A percentile compares a stretch with the other conserved stretches of the same genome.
These are phyloP conservation scores for Antheraea yamamai DNA, from an alignment of 2,888 invertebrate species.

Conservation along the genomic window DNA sequence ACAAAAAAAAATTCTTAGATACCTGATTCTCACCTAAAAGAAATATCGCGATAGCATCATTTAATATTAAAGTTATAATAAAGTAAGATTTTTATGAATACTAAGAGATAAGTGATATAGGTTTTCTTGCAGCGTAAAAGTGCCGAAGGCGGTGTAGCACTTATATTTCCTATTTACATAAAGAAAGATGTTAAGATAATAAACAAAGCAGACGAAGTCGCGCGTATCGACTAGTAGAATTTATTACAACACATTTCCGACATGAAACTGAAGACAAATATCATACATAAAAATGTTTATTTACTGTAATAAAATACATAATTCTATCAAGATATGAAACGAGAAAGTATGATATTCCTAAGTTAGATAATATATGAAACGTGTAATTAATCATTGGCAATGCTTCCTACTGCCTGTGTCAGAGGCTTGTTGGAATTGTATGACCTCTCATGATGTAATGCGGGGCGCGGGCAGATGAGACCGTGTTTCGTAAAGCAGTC, in stretches of 20 bases:
- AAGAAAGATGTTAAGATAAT: too few species aligned
- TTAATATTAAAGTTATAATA: too few species aligned
- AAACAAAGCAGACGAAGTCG: too few species aligned
- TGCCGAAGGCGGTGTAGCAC: too few species aligned
- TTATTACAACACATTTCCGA: background rate
- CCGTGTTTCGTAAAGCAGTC: slow-evolving; percentile 62
- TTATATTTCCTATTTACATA: background rate
- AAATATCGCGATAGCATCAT: too few species aligned
- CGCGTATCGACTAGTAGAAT: background rate
- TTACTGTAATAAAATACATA: background rate
- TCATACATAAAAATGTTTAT: background rate
- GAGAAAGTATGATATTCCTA: slow-evolving; percentile 7
- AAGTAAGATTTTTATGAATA: too few species aligned
- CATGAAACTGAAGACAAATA: background rate
- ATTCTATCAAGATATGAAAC: slow-evolving; percentile 11
- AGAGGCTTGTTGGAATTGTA: slow-evolving; percentile 15
- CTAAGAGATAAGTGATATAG: too few species aligned
- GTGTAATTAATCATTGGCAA: background rate
- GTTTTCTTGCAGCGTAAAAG: too few species aligned
- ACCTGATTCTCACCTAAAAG: too few species aligned
- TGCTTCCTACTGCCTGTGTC: slow-evolving; percentile 9
- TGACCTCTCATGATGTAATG: slow-evolving; percentile 43
- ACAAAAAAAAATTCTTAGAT: too few species aligned
- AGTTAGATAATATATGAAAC: slow-evolving; percentile 11
- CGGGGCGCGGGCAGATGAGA: slow-evolving; percentile 56